Percentiles rank a stretch among this genome's conserved stretches.
These are phyloP conservation scores for Lepas anatifera DNA, from an alignment of 2,888 invertebrate genomes.

Conservation along the genomic window DNA sequence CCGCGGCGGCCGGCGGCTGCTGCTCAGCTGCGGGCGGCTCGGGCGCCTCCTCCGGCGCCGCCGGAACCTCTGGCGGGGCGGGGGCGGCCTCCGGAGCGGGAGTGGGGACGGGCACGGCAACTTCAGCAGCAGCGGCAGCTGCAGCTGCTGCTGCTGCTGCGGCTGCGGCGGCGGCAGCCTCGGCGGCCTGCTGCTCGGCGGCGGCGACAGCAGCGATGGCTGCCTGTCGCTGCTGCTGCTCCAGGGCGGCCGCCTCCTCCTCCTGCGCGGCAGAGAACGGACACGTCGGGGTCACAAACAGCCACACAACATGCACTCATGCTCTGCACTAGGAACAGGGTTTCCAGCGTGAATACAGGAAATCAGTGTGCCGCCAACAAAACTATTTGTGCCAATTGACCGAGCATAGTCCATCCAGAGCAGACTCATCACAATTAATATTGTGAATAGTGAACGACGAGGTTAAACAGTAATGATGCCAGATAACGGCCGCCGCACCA, in stretches of 20 bases:
- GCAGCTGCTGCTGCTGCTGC: constrained; percentile 26
- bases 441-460: too few relatives aligned
- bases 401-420: too few relatives aligned
- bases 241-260: background rate
- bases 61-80: constrained; percentile 25
- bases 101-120: constrained; percentile 24
- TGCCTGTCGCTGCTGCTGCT: background rate
- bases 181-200: constrained; percentile 13
- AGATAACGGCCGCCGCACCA: too few relatives aligned
- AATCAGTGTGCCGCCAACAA: too few relatives aligned
- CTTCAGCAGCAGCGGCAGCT: constrained; percentile 29
- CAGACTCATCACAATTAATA: too few relatives aligned
- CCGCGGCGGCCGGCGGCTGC: background rate
- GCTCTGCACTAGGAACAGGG: too few relatives aligned
- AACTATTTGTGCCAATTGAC: too few relatives aligned
- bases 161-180: background rate
- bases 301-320: background rate
- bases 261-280: background rate
- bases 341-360: too few relatives aligned
- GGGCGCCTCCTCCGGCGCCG: constrained; percentile 15
- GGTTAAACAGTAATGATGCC: too few relatives aligned
- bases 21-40: constrained; percentile 36
- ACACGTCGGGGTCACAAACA: too few relatives aligned
- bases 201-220: constrained; percentile 32
- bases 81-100: constrained; percentile 22